phyloP scores from a whole-genome alignment of 2,888 invertebrate genomes.

The Thalpophila matura region DNA sequence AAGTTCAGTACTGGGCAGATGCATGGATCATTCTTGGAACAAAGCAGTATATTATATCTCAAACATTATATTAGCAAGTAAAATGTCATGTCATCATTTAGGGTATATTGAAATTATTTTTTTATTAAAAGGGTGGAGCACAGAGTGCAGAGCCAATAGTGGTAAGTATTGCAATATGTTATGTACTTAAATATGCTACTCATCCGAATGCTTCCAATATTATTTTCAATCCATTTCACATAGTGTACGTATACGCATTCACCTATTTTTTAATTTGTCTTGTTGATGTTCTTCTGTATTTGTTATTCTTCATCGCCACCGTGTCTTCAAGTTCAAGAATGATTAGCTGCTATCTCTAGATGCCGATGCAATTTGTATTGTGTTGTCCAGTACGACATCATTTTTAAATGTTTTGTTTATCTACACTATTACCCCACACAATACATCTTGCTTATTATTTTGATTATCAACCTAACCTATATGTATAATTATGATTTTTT shows the following conservation, averaged over 20 bases:
- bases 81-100: constrained; percentile 41
- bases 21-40: constrained; percentile 35
- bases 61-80: constrained; percentile 17
- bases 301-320: constrained; percentile 60
- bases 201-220: constrained; percentile 68
- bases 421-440: constrained; percentile 67
- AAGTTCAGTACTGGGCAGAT: constrained; percentile 23
- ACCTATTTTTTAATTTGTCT: constrained; percentile 65
- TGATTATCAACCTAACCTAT: constrained; percentile 50
- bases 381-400: constrained; percentile 65
- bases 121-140: constrained; percentile 93
- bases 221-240: constrained; percentile 61
- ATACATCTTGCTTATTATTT: constrained; percentile 74
- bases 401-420: constrained; percentile 61
- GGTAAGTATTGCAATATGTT: constrained; percentile 93
- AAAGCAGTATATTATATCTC: constrained; percentile 5
- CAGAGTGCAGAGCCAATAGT: constrained; percentile 98
- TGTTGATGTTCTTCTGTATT: constrained; percentile 63
- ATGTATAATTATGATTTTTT: constrained; percentile 53
- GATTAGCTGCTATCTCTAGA: constrained; percentile 90
- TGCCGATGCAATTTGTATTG: constrained; percentile 82
- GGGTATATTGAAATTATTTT: constrained; percentile 66
- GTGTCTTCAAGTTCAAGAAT: constrained; percentile 63
- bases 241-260: constrained; percentile 63
- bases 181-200: constrained; percentile 65